Percentiles rank a stretch among this genome's conserved stretches.
These are phyloP conservation scores for Mesopsocus fuscifrons DNA, from an alignment of 2,888 invertebrate species.

Conservation along the genomic window DNA sequence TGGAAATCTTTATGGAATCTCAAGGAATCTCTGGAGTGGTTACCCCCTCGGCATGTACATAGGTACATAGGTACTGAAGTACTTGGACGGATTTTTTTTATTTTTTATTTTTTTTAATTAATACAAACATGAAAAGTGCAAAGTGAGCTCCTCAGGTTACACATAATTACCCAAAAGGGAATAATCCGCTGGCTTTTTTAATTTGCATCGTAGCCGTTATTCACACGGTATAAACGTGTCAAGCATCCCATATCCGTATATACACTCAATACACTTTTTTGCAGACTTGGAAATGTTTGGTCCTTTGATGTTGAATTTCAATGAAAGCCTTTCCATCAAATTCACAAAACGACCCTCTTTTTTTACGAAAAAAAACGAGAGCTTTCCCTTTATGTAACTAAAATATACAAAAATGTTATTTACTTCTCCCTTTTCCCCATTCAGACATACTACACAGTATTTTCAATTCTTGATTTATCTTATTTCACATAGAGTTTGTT, in stretches of 20 bases:
- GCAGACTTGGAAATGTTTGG: conserved; percentile 7
- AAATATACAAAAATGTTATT: conserved; percentile 8
- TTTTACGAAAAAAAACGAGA: background rate
- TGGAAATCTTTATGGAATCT: too few species aligned
- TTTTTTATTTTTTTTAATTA: too few species aligned
- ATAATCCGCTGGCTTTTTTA: too few species aligned
- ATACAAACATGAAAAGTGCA: too few species aligned
- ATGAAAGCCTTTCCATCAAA: conserved; percentile 10
- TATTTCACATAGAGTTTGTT: conserved; percentile 1
- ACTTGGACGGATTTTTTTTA: too few species aligned
- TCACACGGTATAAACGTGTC: background rate
- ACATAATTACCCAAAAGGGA: too few species aligned
- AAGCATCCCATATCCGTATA: background rate
- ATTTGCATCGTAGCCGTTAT: background rate
- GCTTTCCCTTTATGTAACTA: conserved; percentile 9
- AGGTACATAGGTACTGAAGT: too few species aligned
- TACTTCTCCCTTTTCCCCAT: conserved; percentile 1
- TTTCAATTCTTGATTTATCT: conserved; percentile 9
- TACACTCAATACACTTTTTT: conserved; percentile 7
- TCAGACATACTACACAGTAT: background rate
- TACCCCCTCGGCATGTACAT: too few species aligned
- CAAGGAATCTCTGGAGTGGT: too few species aligned
- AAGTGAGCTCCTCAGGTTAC: too few species aligned
- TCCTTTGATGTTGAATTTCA: conserved; percentile 11
- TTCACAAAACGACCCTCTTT: conserved; percentile 9